These are phyloP conservation scores for Ciconia stormi DNA, from an alignment of 2,113 vertebrate species.

Conservation along the genomic window DNA sequence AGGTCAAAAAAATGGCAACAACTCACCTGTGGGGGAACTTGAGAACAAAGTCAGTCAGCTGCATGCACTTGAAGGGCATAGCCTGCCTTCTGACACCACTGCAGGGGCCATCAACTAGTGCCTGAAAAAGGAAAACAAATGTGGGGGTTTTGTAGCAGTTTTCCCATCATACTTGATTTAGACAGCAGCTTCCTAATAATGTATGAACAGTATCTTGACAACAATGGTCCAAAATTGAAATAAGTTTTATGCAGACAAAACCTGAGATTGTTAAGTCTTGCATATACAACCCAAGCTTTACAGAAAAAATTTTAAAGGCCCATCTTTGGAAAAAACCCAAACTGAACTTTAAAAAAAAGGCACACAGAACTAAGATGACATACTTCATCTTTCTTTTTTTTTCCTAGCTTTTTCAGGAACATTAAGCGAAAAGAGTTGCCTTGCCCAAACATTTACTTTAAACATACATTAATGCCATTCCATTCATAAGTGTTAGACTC, in stretches of 20 bases:
- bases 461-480: not conserved
- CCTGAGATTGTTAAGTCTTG: accelerated
- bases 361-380: not conserved
- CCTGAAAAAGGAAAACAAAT: slow-evolving; percentile 64
- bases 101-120: slow-evolving; percentile 93
- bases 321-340: not conserved
- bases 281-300: not conserved
- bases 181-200: not conserved
- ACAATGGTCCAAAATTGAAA: not conserved
- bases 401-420: not conserved
- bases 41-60: slow-evolving; percentile 91
- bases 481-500: not conserved
- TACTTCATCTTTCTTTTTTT: too few relatives aligned
- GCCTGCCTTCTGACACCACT: slow-evolving; percentile 90
- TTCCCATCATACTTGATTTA: not conserved
- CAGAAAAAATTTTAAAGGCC: not conserved
- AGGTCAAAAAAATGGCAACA: not conserved
- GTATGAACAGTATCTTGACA: not conserved
- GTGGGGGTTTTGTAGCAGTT: accelerated
- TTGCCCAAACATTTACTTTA: not conserved
- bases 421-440: not conserved
- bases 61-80: slow-evolving; percentile 92
- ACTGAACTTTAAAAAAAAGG: not conserved
- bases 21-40: slow-evolving; percentile 91
- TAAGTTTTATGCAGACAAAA: accelerated